Percentiles rank a stretch among this genome's conserved stretches.
These are phyloP conservation scores for Xiphophorus hellerii DNA, from an alignment of 2,113 vertebrate genomes.

Conservation along the genomic window DNA sequence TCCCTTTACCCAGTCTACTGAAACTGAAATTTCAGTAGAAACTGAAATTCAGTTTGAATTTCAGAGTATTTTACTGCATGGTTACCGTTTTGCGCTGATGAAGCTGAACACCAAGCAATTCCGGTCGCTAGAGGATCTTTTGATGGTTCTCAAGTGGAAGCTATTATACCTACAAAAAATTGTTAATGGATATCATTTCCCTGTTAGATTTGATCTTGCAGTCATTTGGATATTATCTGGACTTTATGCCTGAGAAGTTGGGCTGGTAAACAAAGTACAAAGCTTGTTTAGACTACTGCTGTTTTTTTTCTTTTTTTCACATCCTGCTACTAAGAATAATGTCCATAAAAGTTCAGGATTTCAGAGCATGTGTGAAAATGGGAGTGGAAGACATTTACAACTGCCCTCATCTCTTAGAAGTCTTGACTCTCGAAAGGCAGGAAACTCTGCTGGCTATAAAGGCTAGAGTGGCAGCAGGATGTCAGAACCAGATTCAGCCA, in stretches of 20 bases:
- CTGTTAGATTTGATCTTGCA: neutral
- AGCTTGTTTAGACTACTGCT: neutral
- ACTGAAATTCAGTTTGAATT: neutral
- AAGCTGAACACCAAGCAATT: neutral
- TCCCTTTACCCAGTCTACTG: no score
- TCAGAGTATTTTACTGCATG: neutral
- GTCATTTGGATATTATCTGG: neutral
- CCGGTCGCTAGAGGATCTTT: neutral
- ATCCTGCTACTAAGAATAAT: neutral
- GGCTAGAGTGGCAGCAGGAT: conserved; percentile 37
- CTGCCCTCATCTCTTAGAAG: conserved; percentile 23
- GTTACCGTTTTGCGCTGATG: no score
- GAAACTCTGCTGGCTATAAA: conserved; percentile 46
- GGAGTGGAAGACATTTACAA: conserved; percentile 10
- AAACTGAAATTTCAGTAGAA: no score
- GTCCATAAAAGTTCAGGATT: conserved; percentile 5
- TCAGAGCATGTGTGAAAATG: conserved; percentile 8
- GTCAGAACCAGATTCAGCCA: conserved; percentile 8
- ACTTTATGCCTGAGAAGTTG: neutral
- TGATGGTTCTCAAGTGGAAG: neutral
- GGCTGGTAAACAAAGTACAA: neutral
- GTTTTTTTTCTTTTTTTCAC: neutral
- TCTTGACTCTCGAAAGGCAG: conserved; percentile 25
- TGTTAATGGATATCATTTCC: neutral
- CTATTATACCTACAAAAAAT: neutral